These are phyloP conservation scores for Acronicta psi DNA, from an alignment of 2,888 invertebrate species.

Conservation along the genomic window DNA sequence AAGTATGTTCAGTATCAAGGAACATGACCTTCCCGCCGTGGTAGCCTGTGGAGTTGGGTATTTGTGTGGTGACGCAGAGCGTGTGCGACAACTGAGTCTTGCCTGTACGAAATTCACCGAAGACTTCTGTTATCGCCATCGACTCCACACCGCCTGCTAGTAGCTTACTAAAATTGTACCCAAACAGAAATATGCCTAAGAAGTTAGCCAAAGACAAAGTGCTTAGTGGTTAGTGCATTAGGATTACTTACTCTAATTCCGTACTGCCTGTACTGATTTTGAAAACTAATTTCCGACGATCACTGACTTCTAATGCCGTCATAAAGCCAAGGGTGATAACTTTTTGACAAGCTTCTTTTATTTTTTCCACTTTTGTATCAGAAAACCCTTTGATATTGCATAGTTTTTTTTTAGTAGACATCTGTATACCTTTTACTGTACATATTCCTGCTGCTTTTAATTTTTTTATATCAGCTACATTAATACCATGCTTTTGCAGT, in stretches of 20 bases:
- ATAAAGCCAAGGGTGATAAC: slow-evolving; percentile 91
- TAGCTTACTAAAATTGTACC: slow-evolving; percentile 88
- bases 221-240: no score
- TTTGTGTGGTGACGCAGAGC: slow-evolving; percentile 93
- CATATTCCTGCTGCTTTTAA: slow-evolving; percentile 93
- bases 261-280: slow-evolving; percentile 91
- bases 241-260: slow-evolving; percentile 91
- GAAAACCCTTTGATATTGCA: slow-evolving; percentile 93
- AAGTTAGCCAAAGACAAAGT: no score
- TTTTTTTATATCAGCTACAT: slow-evolving; percentile 93
- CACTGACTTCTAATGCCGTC: slow-evolving; percentile 93
- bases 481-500: slow-evolving; percentile 89
- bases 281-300: slow-evolving; percentile 92
- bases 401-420: slow-evolving; percentile 93
- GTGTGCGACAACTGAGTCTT: slow-evolving; percentile 95
- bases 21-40: slow-evolving; percentile 94
- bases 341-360: slow-evolving; percentile 93
- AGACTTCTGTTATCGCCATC: slow-evolving; percentile 95
- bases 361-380: slow-evolving; percentile 93
- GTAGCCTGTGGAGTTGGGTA: slow-evolving; percentile 91
- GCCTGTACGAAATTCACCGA: slow-evolving; percentile 95
- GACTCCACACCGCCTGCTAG: slow-evolving; percentile 94
- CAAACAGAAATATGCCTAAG: not conserved
- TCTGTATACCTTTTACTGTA: slow-evolving; percentile 94
- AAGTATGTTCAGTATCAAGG: slow-evolving; percentile 95